phyloP scores from a whole-genome alignment of 2,888 invertebrate genomes.

The Limnephilus auricula region DNA sequence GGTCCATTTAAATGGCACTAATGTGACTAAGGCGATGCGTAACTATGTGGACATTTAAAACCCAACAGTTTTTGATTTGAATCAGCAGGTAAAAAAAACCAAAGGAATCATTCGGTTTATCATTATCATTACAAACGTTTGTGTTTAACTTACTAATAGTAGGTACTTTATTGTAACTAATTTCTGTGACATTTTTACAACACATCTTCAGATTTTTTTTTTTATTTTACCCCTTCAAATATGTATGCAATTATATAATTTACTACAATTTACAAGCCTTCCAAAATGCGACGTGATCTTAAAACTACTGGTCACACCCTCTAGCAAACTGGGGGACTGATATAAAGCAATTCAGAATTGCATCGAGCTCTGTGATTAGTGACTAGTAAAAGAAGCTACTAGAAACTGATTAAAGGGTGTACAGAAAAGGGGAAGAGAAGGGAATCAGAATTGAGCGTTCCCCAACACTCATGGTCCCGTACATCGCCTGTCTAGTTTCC shows the following conservation, averaged over 20 bases:
- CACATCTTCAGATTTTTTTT: no score
- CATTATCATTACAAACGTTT: not conserved
- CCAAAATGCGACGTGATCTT: not conserved
- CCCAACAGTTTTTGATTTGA: not conserved
- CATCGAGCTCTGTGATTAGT: conserved; percentile 17
- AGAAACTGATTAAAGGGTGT: not conserved
- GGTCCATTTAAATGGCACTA: conserved; percentile 5
- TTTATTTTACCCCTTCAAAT: not conserved
- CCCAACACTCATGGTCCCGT: not conserved
- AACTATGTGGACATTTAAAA: not conserved
- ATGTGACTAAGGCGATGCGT: conserved; percentile 2
- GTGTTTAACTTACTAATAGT: not conserved
- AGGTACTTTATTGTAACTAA: not conserved
- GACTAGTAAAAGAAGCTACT: no score
- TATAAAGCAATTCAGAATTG: not conserved
- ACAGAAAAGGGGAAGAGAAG: not conserved
- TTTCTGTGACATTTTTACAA: not conserved
- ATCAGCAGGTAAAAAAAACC: not conserved
- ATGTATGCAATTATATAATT: not conserved
- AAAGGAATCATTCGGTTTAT: not conserved
- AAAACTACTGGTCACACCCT: not conserved
- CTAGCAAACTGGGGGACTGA: not conserved
- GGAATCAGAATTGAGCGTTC: not conserved
- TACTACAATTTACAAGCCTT: not conserved
- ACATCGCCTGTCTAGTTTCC: conserved; percentile 30